Evolutionary conservation across 1,140 invertebrate genomes (phyloP), one percentile per base, ranked within the genome.

Genomic region (Marisa cornuarietis): DNA sequence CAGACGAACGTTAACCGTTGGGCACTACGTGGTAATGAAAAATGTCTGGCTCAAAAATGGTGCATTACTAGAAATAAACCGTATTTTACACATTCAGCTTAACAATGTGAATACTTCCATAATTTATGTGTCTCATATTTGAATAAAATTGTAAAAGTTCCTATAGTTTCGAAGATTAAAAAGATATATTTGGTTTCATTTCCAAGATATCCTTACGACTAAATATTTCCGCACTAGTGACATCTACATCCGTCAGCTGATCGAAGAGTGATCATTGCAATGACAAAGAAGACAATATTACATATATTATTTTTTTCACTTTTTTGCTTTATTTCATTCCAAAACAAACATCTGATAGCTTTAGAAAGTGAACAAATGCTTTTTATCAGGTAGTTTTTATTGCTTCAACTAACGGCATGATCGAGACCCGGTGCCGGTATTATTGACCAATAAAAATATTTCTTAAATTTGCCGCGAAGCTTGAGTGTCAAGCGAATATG

Each of bases 191-290:
- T 20, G 51, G 31, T 66, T 76, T 31, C n/a, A 76, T 71, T 68
- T 76, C 77, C 24, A 52, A 16, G 61, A 71, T 68, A 31, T 71
- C 83, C 85, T 79, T 82, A 81, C 82, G 83, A 73, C 69, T 61
- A 73, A 82, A 63, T 83, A 81, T 81, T 80, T 80, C 74, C 79
- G 49, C 77, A 74, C 81, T 82, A 76, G 79, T 83, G 86, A 83
- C 85, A 82, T 79, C 83, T 86, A 88, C 84, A 85, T 87, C 87
- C 87, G 88, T 88, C 88, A 89, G 88, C 88, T 89, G 88, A 88
- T 89, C 85, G 84, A 78, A 73, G 82, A 78, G 78, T 87, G 87
- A 86, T 85, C 83, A 76, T 78, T 62, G 72, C 76, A 85, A 81
- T 82, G 78, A 77, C 78, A 76, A 81, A 72, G 73, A 83, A 80